A percentile compares a stretch with the other conserved stretches of the same genome.
These are phyloP conservation scores for Amaurobius ferox DNA, from an alignment of 2,888 invertebrate species.

Conservation along the genomic window DNA sequence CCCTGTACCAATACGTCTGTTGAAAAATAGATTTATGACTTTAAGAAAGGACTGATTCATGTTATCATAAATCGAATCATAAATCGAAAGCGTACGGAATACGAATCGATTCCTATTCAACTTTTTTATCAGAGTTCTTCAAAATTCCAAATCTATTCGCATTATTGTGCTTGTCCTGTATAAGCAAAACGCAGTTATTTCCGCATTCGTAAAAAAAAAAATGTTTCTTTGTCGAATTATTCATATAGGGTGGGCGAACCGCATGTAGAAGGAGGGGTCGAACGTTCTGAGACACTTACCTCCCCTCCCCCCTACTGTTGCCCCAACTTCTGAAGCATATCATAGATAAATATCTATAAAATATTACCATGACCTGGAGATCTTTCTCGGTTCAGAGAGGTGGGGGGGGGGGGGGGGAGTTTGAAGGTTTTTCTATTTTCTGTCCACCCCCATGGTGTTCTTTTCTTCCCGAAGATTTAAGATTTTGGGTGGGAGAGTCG, in stretches of 20 bases:
- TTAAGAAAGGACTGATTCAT: too few species aligned
- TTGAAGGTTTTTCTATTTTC: too few species aligned
- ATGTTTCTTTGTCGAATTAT: background rate
- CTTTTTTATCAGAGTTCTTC: too few species aligned
- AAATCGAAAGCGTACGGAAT: too few species aligned
- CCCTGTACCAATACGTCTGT: too few species aligned
- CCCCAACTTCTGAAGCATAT: background rate
- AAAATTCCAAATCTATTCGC: too few species aligned
- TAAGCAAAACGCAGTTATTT: too few species aligned
- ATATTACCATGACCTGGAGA: background rate
- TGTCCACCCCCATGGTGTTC: conserved; percentile 16
- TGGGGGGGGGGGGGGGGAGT: background rate
- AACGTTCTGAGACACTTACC: background rate
- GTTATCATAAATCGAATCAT: too few species aligned
- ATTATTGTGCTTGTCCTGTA: too few species aligned
- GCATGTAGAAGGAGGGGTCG: background rate
- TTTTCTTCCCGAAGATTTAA: conserved; percentile 3
- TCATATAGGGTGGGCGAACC: background rate
- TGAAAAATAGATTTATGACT: too few species aligned
- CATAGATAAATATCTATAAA: conserved; percentile 14
- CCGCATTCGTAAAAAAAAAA: background rate
- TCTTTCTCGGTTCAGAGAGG: background rate
- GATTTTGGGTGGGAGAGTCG: background rate
- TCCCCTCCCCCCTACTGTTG: background rate
- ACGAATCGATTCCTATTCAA: too few species aligned